Base-by-base conservation (phyloP, 35 echinoderm and acorn worm species). In the Ptychodera flava region DNA sequence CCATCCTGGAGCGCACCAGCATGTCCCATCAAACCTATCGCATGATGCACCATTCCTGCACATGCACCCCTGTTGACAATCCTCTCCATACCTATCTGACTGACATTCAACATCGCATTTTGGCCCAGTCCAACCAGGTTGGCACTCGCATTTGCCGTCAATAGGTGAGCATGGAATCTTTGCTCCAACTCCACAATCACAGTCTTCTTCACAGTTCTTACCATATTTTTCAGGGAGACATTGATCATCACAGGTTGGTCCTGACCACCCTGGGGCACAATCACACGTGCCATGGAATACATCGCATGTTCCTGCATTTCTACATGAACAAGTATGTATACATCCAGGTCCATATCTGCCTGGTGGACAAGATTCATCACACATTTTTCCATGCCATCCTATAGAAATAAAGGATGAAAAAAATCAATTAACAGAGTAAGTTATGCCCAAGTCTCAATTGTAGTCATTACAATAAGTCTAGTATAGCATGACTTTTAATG, bases 21-120 rank as follows among this genome's bases (percentile, higher is more conserved):
- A 98, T 6, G 29, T 78, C 16, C 95, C 95, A 80, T 86, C 83
- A 1, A 88, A 87, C 29, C 38, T 35, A 52, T 94, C 85, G 83
- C 95, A 98, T 10, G 87, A 37, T 27, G 91, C 92, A 34, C 81
- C 83, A 77, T 98, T 98, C 38, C 88, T 92, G 81, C 95, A 98
- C 45, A 87, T 64, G 35, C 95, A 94, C 1, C 38, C 31, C 15
- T 82, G 1, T 16, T 85, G 31, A 82, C 95, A 98, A 80, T 90
- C 79, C 6, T 82, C 16, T 32, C 95, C 95, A 83, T 86, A 98
- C 15, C 45, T 38, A 28, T 88, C 90, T 52, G 15, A 27, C 0
- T 6, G 87, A 45, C 92, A 94, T 0, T 84, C 80, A 34, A 93
- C 76, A 30, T 90, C 90, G 83, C 95, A 98, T 1, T 94, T 89